phyloP scores from a whole-genome alignment of 2,113 vertebrate species.

The Perca schrenkii region DNA sequence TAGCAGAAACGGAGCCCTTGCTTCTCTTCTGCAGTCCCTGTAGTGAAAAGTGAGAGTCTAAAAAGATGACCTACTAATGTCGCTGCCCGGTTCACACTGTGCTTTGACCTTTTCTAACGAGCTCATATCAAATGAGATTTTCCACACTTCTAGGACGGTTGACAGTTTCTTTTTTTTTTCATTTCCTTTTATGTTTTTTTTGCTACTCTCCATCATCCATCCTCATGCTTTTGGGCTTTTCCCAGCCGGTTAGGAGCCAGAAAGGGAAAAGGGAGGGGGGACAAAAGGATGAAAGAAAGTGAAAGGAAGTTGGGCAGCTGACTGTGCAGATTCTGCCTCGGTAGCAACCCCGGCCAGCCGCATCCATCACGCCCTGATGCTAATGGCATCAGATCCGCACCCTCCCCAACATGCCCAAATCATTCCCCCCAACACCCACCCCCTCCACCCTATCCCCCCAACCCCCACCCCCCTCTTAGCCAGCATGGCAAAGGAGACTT shows the following conservation, averaged over 20 bases:
- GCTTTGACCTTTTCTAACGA: slow-evolving; percentile 61
- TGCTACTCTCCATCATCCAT: slow-evolving; percentile 6
- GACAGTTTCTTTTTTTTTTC: neutral
- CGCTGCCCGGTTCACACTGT: slow-evolving; percentile 39
- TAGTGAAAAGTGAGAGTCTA: slow-evolving; percentile 6
- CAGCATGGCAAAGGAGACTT: slow-evolving; percentile 61
- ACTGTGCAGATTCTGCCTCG: slow-evolving; percentile 55
- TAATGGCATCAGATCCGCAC: slow-evolving; percentile 56
- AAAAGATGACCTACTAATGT: slow-evolving; percentile 43
- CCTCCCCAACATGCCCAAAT: slow-evolving; percentile 24
- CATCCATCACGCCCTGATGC: slow-evolving; percentile 71
- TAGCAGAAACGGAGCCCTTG: slow-evolving; percentile 20
- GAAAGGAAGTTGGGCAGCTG: slow-evolving; percentile 55
- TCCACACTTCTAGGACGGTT: slow-evolving; percentile 14
- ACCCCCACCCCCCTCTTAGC: slow-evolving; percentile 28
- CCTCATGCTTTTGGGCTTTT: slow-evolving; percentile 5
- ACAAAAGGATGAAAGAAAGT: slow-evolving; percentile 24
- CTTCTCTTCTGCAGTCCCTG: slow-evolving; percentile 27
- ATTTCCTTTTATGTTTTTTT: slow-evolving; percentile 1
- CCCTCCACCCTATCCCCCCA: neutral
- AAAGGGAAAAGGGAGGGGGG: neutral
- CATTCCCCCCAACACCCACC: neutral
- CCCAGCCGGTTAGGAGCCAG: neutral
- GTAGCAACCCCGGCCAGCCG: slow-evolving; percentile 57
- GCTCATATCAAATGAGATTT: slow-evolving; percentile 33